Conservation (phyloP, 1,140 invertebrate genomes). For the Microplitis mediator region DNA sequence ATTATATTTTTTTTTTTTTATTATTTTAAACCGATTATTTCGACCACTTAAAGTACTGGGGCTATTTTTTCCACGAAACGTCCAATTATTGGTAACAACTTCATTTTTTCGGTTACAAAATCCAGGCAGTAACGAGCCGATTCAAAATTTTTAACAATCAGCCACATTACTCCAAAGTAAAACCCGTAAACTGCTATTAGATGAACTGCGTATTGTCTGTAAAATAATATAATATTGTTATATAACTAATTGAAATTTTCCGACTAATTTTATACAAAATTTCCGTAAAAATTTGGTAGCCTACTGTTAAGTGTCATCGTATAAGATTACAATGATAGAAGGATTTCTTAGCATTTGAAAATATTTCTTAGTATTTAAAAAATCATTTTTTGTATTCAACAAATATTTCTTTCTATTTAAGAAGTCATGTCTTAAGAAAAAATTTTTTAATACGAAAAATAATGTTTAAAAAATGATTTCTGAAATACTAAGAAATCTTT, state of each 20-base stretch:
- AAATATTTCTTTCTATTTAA: too few relatives aligned
- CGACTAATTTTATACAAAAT: too few relatives aligned
- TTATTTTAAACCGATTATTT: background rate
- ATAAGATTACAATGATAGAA: too few relatives aligned
- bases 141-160: slow-evolving; percentile 45
- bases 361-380: too few relatives aligned
- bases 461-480: too few relatives aligned
- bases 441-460: too few relatives aligned
- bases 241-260: background rate
- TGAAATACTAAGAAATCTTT: too few relatives aligned
- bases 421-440: too few relatives aligned
- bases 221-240: slow-evolving; percentile 29
- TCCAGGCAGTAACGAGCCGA: slow-evolving; percentile 42
- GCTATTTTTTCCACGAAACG: slow-evolving; percentile 30
- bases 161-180: slow-evolving; percentile 48
- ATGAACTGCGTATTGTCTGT: slow-evolving; percentile 52
- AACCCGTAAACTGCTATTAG: slow-evolving; percentile 46
- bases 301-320: too few relatives aligned
- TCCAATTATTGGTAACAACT: slow-evolving; percentile 40
- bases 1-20: too few relatives aligned
- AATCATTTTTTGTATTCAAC: too few relatives aligned
- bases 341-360: too few relatives aligned
- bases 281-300: background rate
- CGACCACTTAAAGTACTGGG: background rate
- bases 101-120: slow-evolving; percentile 39